Evolutionary conservation across 2,113 vertebrate genomes (phyloP), one percentile per base, ranked within the genome.

Genomic region (Pithys albifrons): DNA sequence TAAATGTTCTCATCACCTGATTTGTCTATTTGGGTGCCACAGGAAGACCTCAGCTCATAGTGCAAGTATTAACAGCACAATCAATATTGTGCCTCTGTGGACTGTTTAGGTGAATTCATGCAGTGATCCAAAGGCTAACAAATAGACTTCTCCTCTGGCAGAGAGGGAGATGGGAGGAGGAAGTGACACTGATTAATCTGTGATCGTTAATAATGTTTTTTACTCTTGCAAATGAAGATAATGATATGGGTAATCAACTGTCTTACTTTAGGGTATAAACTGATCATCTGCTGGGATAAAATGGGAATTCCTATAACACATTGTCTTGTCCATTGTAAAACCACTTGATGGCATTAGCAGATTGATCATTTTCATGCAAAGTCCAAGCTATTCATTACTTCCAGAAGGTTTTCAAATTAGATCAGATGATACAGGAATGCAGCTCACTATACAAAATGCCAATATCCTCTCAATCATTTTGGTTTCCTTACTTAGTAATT

Each of bases 171-270:
- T 51, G 51, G 62, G 58, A 88, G 82, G 49, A 84, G 9, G 75
- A 88, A 72, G 51, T 41, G 86, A 92, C 89, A 65, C 88, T 90
- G 95, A 94, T 96, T 94, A 90, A 93, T 96, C 69, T 71, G n/a
- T 54, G 64, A 72, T 73, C 15, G 0, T 88, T 94, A 93, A 95
- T 86, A 94, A 93, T 55, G 52, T 86, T 91, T 91, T 90, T 91
- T 80, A 94, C 65, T 72, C 72, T 81, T 75, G 37, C 57, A 94
- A 94, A 92, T 1, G 5, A 88, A 96, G 52, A 78, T 71, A 96
- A 93, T 94, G 69, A 84, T 75, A 94, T 70, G 57, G 61, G 39
- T 52, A 95, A 91, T 93, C 93, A 92, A 46, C 65, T 78, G 55
- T 86, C 79, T 90, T 81, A 77, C 75, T 92, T 58, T 49, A 83